Percentiles rank a stretch among this genome's conserved stretches.
Conservation (phyloP, 2,797 vertebrate genomes). For the Trichosurus vulpecula region DNA sequence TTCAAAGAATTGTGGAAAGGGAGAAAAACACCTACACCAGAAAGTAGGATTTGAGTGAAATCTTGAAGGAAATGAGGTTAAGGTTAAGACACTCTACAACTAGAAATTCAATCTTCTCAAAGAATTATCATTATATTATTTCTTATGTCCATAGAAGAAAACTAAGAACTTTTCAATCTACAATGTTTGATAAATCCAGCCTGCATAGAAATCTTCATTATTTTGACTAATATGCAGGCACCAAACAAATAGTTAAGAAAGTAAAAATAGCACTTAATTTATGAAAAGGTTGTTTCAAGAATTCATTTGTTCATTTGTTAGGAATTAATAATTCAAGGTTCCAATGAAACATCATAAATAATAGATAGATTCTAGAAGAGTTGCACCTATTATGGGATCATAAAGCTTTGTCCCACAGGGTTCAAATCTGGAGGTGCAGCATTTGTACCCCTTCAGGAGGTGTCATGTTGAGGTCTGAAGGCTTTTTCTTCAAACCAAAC, state of each 20-base stretch:
- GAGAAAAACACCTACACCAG: neutral
- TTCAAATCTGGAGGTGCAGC: neutral
- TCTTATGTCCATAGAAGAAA: neutral
- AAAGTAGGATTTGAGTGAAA: neutral
- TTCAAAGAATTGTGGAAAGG: neutral
- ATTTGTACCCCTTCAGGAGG: neutral
- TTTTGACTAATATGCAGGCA: neutral
- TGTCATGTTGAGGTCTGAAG: neutral
- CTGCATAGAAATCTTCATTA: neutral
- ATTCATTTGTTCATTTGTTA: neutral
- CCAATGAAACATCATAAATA: neutral
- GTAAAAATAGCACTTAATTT: neutral
- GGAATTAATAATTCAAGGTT: neutral
- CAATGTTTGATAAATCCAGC: neutral
- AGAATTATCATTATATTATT: neutral
- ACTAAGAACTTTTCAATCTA: neutral
- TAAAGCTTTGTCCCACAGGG: neutral
- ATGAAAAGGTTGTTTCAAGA: neutral
- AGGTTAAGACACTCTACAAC: neutral
- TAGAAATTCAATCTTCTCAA: neutral
- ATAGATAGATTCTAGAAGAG: neutral
- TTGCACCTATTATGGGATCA: neutral
- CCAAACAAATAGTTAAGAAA: neutral
- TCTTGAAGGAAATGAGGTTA: neutral
- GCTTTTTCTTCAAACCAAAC: neutral